phyloP scores from a whole-genome alignment of 1,140 invertebrate genomes.

The Chrysomallon squamiferum region DNA sequence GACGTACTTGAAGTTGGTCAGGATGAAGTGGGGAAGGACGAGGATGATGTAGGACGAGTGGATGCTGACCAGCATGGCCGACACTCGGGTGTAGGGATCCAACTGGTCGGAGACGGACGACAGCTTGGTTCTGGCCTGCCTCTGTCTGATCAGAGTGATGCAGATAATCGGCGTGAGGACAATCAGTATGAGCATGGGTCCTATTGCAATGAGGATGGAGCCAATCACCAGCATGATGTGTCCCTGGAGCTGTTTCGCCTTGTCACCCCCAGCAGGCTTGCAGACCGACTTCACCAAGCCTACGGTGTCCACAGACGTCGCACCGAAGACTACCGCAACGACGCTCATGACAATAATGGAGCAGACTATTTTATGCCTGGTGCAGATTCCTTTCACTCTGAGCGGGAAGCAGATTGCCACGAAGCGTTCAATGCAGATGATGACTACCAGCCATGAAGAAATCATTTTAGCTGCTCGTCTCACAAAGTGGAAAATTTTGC shows the following conservation, averaged over 20 bases:
- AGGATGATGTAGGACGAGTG: conserved; percentile 21
- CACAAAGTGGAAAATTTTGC: conserved; percentile 36
- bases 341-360: conserved; percentile 15
- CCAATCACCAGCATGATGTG: conserved; percentile 14
- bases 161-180: conserved; percentile 22
- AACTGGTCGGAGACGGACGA: neutral
- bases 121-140: neutral
- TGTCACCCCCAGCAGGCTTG: conserved; percentile 16
- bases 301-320: conserved; percentile 26
- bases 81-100: conserved; percentile 4
- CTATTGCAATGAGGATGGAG: conserved; percentile 9
- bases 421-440: conserved; percentile 40
- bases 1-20: conserved; percentile 5
- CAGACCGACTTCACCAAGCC: conserved; percentile 24
- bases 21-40: conserved; percentile 16
- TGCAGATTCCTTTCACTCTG: conserved; percentile 30
- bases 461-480: conserved; percentile 40
- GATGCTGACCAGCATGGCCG: conserved; percentile 23
- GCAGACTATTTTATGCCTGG: conserved; percentile 9
- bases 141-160: conserved; percentile 8
- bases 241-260: conserved; percentile 6
- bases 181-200: conserved; percentile 21
- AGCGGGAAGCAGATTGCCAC: conserved; percentile 41
- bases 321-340: conserved; percentile 16
- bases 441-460: conserved; percentile 45